Evolutionary conservation across 2,113 vertebrate genomes (phyloP), one percentile per base, ranked within the genome.

Genomic region (Antigone vipio): DNA sequence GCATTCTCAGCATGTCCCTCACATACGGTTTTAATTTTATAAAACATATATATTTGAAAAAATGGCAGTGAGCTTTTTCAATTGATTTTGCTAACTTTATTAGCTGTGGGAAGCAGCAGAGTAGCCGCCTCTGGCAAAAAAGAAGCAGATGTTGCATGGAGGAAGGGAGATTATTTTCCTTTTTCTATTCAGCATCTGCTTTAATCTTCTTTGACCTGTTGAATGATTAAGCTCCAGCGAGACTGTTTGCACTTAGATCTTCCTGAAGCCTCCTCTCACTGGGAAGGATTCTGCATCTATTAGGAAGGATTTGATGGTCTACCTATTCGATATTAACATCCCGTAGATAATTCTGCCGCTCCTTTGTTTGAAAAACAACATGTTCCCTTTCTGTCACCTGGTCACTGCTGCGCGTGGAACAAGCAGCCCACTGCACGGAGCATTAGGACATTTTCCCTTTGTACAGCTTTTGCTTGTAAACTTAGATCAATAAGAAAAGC

Each of bases 151-250:
- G 49, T 29, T 78, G 16, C 66, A n/a, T 1, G 3, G 58, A 90
- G 56, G 47, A 87, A 79, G 32, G 34, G 42, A 94, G 92, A 92
- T 91, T 89, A 60, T 91, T 93, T 89, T 78, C 49, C n/a, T 87
- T 87, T 77, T 89, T n/a, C 53, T 89, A 93, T 72, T 84, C 94
- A 92, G 69, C 58, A 58, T 85, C 66, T 91, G 60, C 92, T 94
- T 80, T 93, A 82, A 89, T 94, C 73, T 94, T 69, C 85, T 92
- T 86, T 87, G 83, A 87, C 91, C 76, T 89, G 73, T 60, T 92
- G 81, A 96, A 88, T 32, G 86, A 81, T 89, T 85, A 96, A 95
- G 62, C 49, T 91, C 55, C 58, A 64, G 14, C 5, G 9, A 91
- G 86, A n/a, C 49, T 94, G 72, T 96, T 92, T 97, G 66, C 80